Evolutionary conservation across 2,888 invertebrate genomes (phyloP), one percentile per base, ranked within the genome.

Genomic region (Molorchus minor): DNA sequence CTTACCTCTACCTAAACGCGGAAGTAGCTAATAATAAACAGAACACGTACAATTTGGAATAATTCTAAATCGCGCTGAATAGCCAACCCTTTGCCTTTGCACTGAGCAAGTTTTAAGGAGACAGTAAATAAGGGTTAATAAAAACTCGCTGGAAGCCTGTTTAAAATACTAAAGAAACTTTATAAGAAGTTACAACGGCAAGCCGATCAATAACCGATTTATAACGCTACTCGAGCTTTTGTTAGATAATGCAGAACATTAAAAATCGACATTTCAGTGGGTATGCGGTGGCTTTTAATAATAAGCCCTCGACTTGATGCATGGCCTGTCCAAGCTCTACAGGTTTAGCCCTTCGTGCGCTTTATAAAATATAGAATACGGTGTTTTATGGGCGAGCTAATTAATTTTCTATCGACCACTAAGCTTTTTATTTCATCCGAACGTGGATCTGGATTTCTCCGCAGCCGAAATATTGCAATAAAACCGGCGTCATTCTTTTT

Each of bases 41-140:
- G n/a, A n/a, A n/a, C n/a, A n/a, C n/a, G n/a, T n/a, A n/a, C n/a
- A n/a, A n/a, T n/a, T n/a, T n/a, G n/a, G n/a, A n/a, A n/a, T n/a
- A n/a, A n/a, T n/a, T n/a, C n/a, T n/a, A 19, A 33, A 17, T 4
- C 25, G 10, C 2, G 2, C 19, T 30, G 19, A 46, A 33, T n/a
- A 33, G 17, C n/a, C n/a, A 15, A n/a, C 19, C 15, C 33, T 1
- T 0, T 2, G 38, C 40, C 12, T 44, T 44, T 40, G 29, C n/a
- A n/a, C n/a, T 12, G 19, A 30, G 47, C 20, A 29, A 46, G n/a
- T 47, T 51, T 19, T 35, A 40, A 25, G 25, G 17, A 15, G 38
- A 40, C 38, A 51, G 49, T 51, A 51, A 51, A 51, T 51, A 51
- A 38, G 38, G 49, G 16, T 51, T 51, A 51, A 40, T 38, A 51